These are phyloP conservation scores for Aspidiotus rigidus DNA, from an alignment of 2,888 invertebrate genomes.

Conservation along the genomic window DNA sequence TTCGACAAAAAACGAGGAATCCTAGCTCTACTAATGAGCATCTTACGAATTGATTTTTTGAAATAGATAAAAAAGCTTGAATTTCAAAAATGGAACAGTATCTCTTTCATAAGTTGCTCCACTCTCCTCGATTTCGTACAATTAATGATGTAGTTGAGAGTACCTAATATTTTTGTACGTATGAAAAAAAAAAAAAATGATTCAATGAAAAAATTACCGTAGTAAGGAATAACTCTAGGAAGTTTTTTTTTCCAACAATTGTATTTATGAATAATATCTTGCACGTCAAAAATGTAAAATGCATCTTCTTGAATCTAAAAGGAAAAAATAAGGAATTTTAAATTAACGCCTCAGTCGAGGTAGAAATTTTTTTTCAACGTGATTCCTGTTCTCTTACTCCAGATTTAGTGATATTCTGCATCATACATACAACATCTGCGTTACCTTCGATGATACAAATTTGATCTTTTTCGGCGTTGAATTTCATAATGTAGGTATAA, in stretches of 20 bases:
- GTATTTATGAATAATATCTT: conserved; percentile 73
- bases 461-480: conserved; percentile 49
- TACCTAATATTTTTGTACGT: no score
- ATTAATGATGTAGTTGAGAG: no score
- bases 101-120: no score
- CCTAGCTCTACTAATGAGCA: no score
- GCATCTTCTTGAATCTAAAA: conserved; percentile 69
- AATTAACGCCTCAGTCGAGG: not conserved
- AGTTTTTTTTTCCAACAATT: conserved; percentile 71
- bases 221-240: conserved; percentile 83
- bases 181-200: no score
- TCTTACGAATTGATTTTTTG: no score
- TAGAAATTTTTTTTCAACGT: no score
- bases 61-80: no score
- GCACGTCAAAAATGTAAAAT: conserved; percentile 81
- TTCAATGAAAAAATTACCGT: conserved; percentile 54
- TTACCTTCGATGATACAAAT: conserved; percentile 57
- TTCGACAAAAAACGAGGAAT: no score
- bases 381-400: conserved; percentile 11
- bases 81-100: no score
- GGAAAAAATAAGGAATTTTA: conserved; percentile 14
- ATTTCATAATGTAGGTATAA: conserved; percentile 45
- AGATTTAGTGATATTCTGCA: conserved; percentile 51
- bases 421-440: conserved; percentile 52
- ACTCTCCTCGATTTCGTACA: no score